Conservation (phyloP, 2,113 vertebrate species). For the Cnemophilus loriae region DNA sequence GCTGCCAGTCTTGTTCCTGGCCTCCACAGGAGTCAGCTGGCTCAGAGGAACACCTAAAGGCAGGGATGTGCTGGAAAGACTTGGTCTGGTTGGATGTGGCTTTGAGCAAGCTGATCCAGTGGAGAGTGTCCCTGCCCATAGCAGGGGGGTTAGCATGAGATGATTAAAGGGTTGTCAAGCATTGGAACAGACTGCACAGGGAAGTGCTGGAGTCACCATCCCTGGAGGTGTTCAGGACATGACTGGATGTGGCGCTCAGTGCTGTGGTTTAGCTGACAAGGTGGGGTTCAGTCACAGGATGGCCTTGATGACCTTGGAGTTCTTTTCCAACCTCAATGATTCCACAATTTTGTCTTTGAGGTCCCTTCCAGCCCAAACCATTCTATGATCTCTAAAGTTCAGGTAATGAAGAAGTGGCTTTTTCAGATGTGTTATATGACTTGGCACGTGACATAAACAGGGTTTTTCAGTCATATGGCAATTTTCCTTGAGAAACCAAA, state of each 20-base stretch:
- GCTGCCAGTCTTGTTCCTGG: not conserved
- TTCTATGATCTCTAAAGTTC: not conserved
- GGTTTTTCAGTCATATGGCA: not conserved
- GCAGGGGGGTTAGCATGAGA: rapidly evolving
- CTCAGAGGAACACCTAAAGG: not conserved
- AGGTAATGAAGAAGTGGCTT: not conserved
- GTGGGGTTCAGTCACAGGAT: not conserved
- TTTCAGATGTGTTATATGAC: not conserved
- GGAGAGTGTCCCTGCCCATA: not conserved
- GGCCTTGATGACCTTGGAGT: not conserved
- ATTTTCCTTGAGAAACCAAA: not conserved
- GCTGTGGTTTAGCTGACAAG: not conserved
- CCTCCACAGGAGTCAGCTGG: not conserved
- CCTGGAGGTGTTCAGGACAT: not conserved
- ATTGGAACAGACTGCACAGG: not conserved
- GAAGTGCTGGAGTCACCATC: not conserved
- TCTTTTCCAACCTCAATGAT: not conserved
- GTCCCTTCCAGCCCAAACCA: not conserved
- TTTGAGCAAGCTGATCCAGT: not conserved
- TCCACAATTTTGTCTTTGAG: not conserved
- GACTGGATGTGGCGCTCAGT: too few relatives aligned
- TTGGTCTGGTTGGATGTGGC: not conserved
- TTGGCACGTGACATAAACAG: not conserved
- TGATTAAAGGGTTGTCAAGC: not conserved
- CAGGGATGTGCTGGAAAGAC: rapidly evolving